phyloP scores from a whole-genome alignment of 2,113 vertebrate genomes.

The Hemicordylus capensis region DNA sequence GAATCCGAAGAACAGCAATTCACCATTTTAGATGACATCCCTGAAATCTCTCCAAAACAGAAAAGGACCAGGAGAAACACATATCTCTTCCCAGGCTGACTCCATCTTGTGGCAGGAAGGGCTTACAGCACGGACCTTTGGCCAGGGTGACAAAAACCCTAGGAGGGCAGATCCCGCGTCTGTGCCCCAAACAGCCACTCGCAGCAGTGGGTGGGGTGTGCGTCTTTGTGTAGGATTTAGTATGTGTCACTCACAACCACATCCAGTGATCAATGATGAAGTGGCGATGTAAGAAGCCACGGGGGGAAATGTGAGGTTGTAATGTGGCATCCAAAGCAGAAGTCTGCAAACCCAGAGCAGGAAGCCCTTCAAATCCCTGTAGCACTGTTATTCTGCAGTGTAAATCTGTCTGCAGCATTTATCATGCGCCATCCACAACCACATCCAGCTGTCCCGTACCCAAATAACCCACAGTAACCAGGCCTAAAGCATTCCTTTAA shows the following conservation, averaged over 20 bases:
- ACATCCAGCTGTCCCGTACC: conserved; percentile 23
- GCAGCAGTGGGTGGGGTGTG: neutral
- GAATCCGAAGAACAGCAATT: too few species aligned
- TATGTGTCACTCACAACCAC: neutral
- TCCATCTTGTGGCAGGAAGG: too few species aligned
- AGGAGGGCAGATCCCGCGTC: neutral
- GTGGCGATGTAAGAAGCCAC: neutral
- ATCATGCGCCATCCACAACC: neutral
- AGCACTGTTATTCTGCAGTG: neutral
- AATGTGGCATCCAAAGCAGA: neutral
- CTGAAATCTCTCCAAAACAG: too few species aligned
- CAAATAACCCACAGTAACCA: neutral
- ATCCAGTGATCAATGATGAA: neutral
- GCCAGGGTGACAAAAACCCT: too few species aligned
- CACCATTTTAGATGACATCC: too few species aligned
- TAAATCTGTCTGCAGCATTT: conserved; percentile 11
- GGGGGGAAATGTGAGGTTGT: neutral
- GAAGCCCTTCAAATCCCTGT: neutral
- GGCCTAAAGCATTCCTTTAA: conserved; percentile 2
- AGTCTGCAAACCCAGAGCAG: neutral
- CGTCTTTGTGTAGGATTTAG: neutral
- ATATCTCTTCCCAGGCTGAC: too few species aligned
- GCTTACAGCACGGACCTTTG: too few species aligned
- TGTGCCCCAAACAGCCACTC: too few species aligned
- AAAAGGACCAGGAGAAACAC: too few species aligned